phyloP scores from a whole-genome alignment of 2,797 vertebrate genomes.

The Mus minutoides region DNA sequence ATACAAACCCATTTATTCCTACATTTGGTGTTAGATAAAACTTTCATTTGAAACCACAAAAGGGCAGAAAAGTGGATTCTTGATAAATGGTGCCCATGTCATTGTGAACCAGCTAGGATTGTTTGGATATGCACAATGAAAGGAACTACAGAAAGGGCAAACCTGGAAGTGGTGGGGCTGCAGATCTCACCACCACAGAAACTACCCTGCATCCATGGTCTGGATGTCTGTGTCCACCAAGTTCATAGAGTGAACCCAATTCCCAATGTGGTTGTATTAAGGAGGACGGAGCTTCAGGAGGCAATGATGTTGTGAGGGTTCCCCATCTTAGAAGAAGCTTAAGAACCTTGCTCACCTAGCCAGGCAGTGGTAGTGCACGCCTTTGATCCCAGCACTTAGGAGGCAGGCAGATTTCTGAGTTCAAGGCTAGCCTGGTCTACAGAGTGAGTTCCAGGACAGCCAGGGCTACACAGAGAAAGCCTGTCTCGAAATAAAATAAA shows the following conservation, averaged over 20 bases:
- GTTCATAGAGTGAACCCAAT: not conserved
- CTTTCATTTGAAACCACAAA: not conserved
- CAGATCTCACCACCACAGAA: not conserved
- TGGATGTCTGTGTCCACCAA: not conserved
- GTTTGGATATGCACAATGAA: not conserved
- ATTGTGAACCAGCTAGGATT: not conserved
- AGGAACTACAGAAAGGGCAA: not conserved
- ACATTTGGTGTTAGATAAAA: not conserved
- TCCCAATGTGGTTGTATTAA: not conserved
- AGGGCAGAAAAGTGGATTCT: not conserved
- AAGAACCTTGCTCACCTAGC: not conserved
- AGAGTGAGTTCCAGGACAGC: too few species aligned
- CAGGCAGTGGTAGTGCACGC: too few species aligned
- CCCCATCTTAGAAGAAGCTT: not conserved
- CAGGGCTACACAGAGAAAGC: too few species aligned
- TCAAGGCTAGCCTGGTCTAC: too few species aligned
- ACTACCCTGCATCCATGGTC: too few species aligned
- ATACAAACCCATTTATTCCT: not conserved
- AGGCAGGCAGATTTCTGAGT: too few species aligned
- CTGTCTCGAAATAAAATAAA: too few species aligned
- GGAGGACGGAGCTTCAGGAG: not conserved
- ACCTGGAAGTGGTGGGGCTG: not conserved
- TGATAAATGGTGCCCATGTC: not conserved
- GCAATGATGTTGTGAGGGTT: not conserved
- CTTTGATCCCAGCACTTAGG: too few species aligned